These are phyloP conservation scores for Pteromalus puparum DNA, from an alignment of 1,140 invertebrate species.

Conservation along the genomic window DNA sequence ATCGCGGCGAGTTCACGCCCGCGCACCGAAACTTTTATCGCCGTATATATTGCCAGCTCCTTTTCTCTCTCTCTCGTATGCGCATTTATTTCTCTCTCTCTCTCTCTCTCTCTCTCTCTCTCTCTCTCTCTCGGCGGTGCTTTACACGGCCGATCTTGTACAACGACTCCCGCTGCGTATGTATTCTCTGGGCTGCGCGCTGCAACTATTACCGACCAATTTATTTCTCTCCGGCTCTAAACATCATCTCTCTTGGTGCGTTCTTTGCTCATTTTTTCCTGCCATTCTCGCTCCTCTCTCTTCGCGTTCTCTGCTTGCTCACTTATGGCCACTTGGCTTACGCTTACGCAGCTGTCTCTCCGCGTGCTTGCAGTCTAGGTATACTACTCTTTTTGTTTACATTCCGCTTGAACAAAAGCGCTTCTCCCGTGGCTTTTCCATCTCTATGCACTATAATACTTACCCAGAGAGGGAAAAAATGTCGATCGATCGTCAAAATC, in stretches of 20 bases:
- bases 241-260: neutral
- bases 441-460: too few species aligned
- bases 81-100: neutral
- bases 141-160: neutral
- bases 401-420: neutral
- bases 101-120: neutral
- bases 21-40: neutral
- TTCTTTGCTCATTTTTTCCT: neutral
- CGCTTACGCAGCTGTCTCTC: neutral
- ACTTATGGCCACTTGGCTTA: neutral
- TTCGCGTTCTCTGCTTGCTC: neutral
- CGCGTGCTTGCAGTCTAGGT: too few species aligned
- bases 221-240: conserved; percentile 14
- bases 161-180: neutral
- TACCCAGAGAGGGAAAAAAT: too few species aligned
- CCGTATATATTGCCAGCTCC: too few species aligned
- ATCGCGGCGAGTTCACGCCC: neutral
- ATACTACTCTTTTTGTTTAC: neutral
- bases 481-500: neutral
- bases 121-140: neutral
- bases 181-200: neutral
- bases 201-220: conserved; percentile 31
- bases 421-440: too few species aligned
- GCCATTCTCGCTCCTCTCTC: neutral
- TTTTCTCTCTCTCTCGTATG: neutral